phyloP scores from a whole-genome alignment of 92 coral and sea anemone species.

The Paragorgia papillata region DNA sequence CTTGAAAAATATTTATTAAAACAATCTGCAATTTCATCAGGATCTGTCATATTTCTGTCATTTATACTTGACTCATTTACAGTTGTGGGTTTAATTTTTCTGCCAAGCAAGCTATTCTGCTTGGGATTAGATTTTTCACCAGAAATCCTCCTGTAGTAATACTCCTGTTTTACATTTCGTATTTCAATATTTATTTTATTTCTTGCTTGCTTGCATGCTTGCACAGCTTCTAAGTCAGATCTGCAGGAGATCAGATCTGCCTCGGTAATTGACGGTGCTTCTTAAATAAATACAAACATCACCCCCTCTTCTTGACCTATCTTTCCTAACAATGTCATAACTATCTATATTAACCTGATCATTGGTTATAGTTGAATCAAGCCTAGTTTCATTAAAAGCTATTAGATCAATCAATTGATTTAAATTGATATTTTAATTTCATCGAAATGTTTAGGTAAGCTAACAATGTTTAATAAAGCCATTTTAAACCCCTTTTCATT shows the following conservation, averaged over 20 bases:
- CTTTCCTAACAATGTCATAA: slow-evolving; percentile 49
- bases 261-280: slow-evolving; percentile 43
- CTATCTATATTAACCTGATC: slow-evolving; percentile 40
- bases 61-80: too few relatives aligned
- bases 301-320: slow-evolving; percentile 50
- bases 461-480: slow-evolving; percentile 32
- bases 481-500: slow-evolving; percentile 59
- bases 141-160: too few relatives aligned
- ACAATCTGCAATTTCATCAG: too few relatives aligned
- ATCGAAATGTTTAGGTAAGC: not conserved
- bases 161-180: too few relatives aligned
- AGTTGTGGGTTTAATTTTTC: too few relatives aligned
- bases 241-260: slow-evolving; percentile 20
- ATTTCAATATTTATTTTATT: too few relatives aligned
- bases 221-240: slow-evolving; percentile 1
- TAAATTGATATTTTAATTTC: slow-evolving; percentile 2
- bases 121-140: too few relatives aligned
- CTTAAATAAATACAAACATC: slow-evolving; percentile 51
- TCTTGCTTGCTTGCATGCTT: not conserved
- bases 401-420: slow-evolving; percentile 44
- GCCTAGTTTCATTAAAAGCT: slow-evolving; percentile 54
- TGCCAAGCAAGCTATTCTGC: too few relatives aligned
- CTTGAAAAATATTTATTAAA: too few relatives aligned
- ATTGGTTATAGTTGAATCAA: slow-evolving; percentile 49
- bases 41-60: too few relatives aligned